phyloP scores from a whole-genome alignment of 2,113 vertebrate species.

The Anhinga rufa region DNA sequence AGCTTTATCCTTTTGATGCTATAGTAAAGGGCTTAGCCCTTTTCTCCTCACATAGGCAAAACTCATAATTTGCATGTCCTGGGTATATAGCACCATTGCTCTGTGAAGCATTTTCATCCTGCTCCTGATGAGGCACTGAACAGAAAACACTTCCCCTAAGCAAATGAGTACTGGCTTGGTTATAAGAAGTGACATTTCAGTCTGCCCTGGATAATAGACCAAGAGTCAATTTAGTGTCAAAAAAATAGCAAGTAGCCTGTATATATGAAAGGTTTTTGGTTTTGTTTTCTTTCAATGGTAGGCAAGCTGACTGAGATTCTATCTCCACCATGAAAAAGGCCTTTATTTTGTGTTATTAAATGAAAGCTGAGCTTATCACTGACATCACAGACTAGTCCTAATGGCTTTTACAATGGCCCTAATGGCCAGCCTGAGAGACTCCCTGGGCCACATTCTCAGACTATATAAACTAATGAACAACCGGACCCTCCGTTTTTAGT shows the following conservation, averaged over 20 bases:
- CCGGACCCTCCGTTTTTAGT: not conserved
- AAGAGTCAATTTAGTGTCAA: not conserved
- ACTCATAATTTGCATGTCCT: not conserved
- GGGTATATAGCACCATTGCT: not conserved
- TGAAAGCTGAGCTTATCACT: constrained; percentile 52
- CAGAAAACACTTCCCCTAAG: not conserved
- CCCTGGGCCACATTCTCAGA: constrained; percentile 6
- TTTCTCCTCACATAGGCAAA: not conserved
- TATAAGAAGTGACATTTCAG: constrained; percentile 9
- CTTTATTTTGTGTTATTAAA: constrained; percentile 55
- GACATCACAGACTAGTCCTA: not conserved
- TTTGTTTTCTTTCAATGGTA: not conserved
- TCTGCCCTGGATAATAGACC: not conserved
- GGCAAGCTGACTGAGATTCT: not conserved
- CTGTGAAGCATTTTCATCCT: not conserved
- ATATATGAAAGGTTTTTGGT: not conserved
- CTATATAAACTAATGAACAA: constrained; percentile 5
- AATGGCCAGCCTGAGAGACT: constrained; percentile 22
- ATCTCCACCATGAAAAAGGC: constrained; percentile 17
- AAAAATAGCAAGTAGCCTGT: not conserved
- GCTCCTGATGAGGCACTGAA: not conserved
- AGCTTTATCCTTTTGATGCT: not conserved
- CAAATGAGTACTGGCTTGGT: not conserved
- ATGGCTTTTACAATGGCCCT: constrained; percentile 28
- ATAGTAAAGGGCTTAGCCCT: not conserved